A percentile compares a stretch with the other conserved stretches of the same genome.
These are phyloP conservation scores for Penaeus monodon DNA, from an alignment of 2,888 invertebrate genomes.

Conservation along the genomic window DNA sequence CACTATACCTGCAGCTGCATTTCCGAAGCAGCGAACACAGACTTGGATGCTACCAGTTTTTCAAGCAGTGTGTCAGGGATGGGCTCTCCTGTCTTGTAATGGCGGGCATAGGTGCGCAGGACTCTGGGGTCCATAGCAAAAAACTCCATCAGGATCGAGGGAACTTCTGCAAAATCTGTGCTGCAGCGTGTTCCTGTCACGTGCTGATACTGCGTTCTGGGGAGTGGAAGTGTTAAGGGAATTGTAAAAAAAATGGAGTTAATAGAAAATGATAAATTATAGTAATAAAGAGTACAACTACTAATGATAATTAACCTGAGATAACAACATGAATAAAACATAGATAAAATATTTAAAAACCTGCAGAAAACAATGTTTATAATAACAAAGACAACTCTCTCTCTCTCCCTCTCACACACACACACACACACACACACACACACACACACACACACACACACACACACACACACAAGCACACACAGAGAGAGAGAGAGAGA, in stretches of 20 bases:
- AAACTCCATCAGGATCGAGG: constrained; percentile 98
- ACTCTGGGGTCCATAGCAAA: constrained; percentile 91
- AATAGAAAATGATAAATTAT: too few species aligned
- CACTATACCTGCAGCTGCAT: constrained; percentile 80
- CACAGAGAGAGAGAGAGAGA: too few species aligned
- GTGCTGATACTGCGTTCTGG: constrained; percentile 89
- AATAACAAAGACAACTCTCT: too few species aligned
- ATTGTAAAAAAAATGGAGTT: background rate
- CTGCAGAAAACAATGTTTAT: too few species aligned
- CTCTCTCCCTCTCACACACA: too few species aligned
- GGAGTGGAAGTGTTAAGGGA: background rate
- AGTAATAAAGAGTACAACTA: too few species aligned
- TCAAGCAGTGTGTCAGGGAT: constrained; percentile 85
- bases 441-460: too few species aligned
- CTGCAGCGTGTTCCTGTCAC: constrained; percentile 96
- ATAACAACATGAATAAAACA: too few species aligned
- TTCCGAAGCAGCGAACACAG: constrained; percentile 89
- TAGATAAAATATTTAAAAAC: too few species aligned
- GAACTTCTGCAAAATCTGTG: constrained; percentile 98
- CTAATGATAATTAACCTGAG: too few species aligned
- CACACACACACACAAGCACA: too few species aligned
- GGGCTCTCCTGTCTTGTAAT: constrained; percentile 88
- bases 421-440: too few species aligned
- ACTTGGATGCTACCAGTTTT: constrained; percentile 86
- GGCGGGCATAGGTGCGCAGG: constrained; percentile 86